Evolutionary conservation across 2,113 vertebrate species (phyloP), one percentile per base, ranked within the genome.

Genomic region (Lophius piscatorius): DNA sequence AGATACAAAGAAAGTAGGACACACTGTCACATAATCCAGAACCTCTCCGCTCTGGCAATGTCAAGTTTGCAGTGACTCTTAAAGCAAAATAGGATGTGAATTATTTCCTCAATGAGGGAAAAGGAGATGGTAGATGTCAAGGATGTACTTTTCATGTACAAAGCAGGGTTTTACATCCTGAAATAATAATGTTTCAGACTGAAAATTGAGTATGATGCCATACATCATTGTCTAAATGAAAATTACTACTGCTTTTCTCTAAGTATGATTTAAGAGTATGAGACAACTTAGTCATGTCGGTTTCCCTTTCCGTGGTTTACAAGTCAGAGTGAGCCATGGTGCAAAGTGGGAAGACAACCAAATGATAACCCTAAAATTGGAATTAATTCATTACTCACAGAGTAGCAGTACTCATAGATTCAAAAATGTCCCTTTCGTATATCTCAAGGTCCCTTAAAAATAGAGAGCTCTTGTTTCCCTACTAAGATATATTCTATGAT

Each of bases 11-110:
- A 65, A 71, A 46, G 45, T 22, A 44, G 56, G 63, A 66, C 66
- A 41, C 20, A 13, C 55, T 39, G 20, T 76, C 68, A 63, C 47
- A 57, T 64, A 66, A 80, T 78, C 20, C 70, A 71, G 23, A 56
- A 51, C 16, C 47, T 54, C 26, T 29, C 10, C 23, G 44, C 50
- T 17, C n/a, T 20, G 52, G 40, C 78, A 33, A 48, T 20, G 24
- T 63, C 59, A 65, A 9, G 28, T 68, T 55, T 84, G 18, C 12
- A 34, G 48, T 73, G 63, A 63, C 60, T 61, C 49, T 64, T 47
- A 26, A 42, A 74, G 42, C 33, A n/a, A 38, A 50, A 63, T 29
- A 61, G 35, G 20, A 60, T 72, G 60, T 55, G 39, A 63, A 41
- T 20, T 22, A n/a, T 51, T 65, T 64, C 57, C 29, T 57, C 33